Evolutionary conservation across 23 tunicate genomes (phyloP), one percentile per base, ranked within the genome.

Genomic region (Pegea sp.): DNA sequence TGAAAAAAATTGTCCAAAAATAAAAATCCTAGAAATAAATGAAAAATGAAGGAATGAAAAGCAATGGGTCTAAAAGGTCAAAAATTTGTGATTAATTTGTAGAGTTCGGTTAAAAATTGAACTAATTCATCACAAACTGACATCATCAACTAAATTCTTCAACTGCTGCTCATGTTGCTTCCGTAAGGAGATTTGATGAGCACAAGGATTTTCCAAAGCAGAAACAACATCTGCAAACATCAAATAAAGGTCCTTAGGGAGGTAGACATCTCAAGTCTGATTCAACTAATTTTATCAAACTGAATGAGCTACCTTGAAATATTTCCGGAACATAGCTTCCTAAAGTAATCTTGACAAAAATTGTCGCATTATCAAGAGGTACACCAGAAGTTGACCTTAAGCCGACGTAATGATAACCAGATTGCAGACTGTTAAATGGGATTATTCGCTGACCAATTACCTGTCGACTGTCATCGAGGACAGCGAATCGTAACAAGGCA

Each of bases 311-410:
- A 79, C 93, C 79, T 28, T 58, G 25, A n/a, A 71, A 32, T 2
- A 56, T 63, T 31, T 84, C 95, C 26, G 95, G 95, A 1, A 84
- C 95, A 62, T 73, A 84, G 51, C 95, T 84, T 28, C 46, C 65
- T 29, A 84, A 67, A 2, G 52, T 18, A 22, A 84, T 67, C 49
- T 84, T 84, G 22, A 68, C 74, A 30, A 84, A 84, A 2, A 84
- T 29, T n/a, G 65, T 60, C 20, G 84, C 56, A 2, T 68, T 61
- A 64, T 84, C 71, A 23, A 84, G 52, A 0, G 70, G 70, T 3
- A 67, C 48, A 2, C 84, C 76, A 24, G 63, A 21, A 2, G 64
- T 48, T 0, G 69, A 60, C 11, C 72, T 58, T 24, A 84, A 44
- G 5, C 72, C 6, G 21, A 84, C 58, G 62, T 84, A 68, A 1